phyloP scores from a whole-genome alignment of 2,888 invertebrate species.

The Rhopalosiphum nymphaeae region DNA sequence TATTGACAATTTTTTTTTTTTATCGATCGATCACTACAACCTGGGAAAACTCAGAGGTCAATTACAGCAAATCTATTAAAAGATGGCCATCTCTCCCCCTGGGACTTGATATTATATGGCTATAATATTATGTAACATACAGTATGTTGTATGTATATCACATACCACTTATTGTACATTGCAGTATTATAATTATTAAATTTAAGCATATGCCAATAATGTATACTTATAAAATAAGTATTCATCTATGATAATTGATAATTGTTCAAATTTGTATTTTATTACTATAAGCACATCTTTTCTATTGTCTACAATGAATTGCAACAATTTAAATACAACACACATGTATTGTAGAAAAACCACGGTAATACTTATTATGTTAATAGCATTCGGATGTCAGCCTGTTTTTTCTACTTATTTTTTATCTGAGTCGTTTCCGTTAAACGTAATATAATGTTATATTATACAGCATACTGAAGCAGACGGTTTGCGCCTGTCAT shows the following conservation, averaged over 20 bases:
- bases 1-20: too few species aligned
- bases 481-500: not conserved
- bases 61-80: too few species aligned
- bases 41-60: too few species aligned
- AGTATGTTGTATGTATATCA: too few species aligned
- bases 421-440: constrained; percentile 2
- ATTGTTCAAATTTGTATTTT: not conserved
- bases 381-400: not conserved
- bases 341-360: not conserved
- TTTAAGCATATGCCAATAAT: too few species aligned
- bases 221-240: not conserved
- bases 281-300: not conserved
- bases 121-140: too few species aligned
- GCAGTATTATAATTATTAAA: too few species aligned
- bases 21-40: too few species aligned
- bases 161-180: too few species aligned
- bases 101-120: too few species aligned
- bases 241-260: not conserved
- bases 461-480: not conserved
- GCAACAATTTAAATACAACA: not conserved
- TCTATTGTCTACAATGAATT: not conserved
- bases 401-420: not conserved
- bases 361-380: not conserved
- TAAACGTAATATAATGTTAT: not conserved
- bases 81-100: too few species aligned